These are phyloP conservation scores for Parotocinclus haroldoi DNA, from an alignment of 2,797 vertebrate genomes.

Conservation along the genomic window DNA sequence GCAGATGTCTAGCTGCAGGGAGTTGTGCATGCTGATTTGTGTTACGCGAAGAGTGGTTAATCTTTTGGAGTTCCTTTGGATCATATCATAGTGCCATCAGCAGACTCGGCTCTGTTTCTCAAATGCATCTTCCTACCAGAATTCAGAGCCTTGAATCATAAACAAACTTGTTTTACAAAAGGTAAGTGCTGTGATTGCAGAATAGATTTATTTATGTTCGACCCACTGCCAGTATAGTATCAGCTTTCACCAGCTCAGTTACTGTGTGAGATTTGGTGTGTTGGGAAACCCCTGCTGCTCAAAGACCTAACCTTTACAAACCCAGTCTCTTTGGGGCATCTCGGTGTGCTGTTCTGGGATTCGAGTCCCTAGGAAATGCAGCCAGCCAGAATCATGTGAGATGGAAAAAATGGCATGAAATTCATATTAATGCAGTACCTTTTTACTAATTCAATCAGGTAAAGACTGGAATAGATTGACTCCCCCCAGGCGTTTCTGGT, in stretches of 20 bases:
- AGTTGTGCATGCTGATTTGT: conserved; percentile 55
- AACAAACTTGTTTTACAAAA: no score
- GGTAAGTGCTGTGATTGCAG: neutral
- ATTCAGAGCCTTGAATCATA: neutral
- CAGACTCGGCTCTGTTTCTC: conserved; percentile 9
- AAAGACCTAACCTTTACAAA: neutral
- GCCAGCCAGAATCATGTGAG: neutral
- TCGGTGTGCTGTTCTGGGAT: conserved; percentile 1
- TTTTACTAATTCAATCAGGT: conserved; percentile 30
- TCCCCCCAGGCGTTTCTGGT: no score
- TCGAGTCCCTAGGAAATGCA: neutral
- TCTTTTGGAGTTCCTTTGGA: conserved; percentile 11
- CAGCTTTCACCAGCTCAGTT: neutral
- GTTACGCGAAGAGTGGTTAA: conserved; percentile 41
- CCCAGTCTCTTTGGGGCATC: conserved; percentile 1
- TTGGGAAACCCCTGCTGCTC: conserved; percentile 5
- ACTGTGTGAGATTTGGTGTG: neutral
- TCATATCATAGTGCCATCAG: conserved; percentile 11
- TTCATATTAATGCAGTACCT: neutral
- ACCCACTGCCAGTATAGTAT: neutral
- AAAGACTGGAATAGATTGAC: no score
- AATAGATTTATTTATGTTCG: neutral
- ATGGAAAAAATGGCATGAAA: neutral
- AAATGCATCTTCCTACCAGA: conserved; percentile 3
- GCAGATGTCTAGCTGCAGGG: conserved; percentile 10